Base-by-base conservation (phyloP, 2,888 invertebrate genomes). In the Apodemia mormo region DNA sequence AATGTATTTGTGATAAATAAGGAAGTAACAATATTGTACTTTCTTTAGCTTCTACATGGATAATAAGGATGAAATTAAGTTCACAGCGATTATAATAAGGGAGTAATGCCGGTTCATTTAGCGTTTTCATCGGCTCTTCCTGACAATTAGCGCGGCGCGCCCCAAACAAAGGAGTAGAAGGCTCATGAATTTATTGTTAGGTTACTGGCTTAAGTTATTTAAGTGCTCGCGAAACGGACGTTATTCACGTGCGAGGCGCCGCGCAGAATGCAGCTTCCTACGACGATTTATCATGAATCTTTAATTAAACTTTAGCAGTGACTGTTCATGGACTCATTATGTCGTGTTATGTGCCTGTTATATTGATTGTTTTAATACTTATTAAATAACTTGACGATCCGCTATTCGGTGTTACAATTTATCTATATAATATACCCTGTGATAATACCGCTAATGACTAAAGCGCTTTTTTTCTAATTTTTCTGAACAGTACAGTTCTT, bases 281-380 rank as follows among this genome's bases (percentile, higher is more conserved):
- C 85, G 87, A 89, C 90, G 90, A 92, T 92, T 92, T 92, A 92
- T 92, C 92, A 92, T 92, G 91, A 92, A 92, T 92, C 92, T 92
- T 92, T 92, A 92, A 92, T 92, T 92, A 92, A 92, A 92, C 87
- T 92, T 92, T 87, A 88, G 83, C 89, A 85, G 84, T 85, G 86
- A 87, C 87, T 89, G 87, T 82, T 86, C 85, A 81, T 82, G 79
- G 79, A 81, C 86, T 86, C 85, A 85, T 87, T 88, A 86, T 88
- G 83, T 82, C 81, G 9, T 8, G 43, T 83, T 80, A 82, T 76
- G 75, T 75, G 72, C 68, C 72, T 68, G 9, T 43, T 70, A 71
- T 75, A 76, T 73, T 75, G 75, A 74, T 75, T 77, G 69, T 73
- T 72, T 75, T 66, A 68, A 56, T 69, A 56, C 54, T 43, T 43